Percentiles rank a stretch among this genome's conserved stretches.
phyloP scores from a whole-genome alignment of 2,797 vertebrate genomes.

The Tragopan temminckii region DNA sequence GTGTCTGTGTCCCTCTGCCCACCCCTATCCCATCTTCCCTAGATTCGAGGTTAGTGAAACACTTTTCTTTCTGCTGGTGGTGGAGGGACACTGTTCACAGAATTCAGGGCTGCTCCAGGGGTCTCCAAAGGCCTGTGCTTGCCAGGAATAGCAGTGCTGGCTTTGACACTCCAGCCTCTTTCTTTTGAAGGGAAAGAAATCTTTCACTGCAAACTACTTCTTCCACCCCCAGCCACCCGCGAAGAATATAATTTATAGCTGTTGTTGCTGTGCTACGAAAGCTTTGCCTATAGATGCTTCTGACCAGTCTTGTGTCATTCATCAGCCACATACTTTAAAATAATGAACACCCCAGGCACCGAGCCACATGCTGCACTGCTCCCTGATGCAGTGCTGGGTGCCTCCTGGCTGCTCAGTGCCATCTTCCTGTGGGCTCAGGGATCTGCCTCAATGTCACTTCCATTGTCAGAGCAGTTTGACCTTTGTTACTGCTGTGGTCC shows the following conservation, averaged over 20 bases:
- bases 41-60: neutral
- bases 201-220: neutral
- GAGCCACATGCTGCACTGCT: neutral
- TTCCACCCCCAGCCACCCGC: neutral
- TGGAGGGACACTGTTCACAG: neutral
- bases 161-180: neutral
- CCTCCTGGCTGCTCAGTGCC: neutral
- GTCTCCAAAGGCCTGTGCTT: neutral
- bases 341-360: neutral
- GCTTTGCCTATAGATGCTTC: neutral
- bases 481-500: neutral
- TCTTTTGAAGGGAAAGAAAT: neutral
- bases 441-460: neutral
- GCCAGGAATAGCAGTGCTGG: neutral
- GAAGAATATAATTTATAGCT: neutral
- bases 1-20: neutral
- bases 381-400: neutral
- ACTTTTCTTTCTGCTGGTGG: neutral
- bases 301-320: neutral
- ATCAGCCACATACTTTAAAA: neutral
- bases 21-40: neutral
- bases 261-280: neutral
- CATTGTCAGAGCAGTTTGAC: neutral
- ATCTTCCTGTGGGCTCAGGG: fast-evolving
- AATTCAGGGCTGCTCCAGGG: neutral